Percentiles rank a stretch among this genome's conserved stretches.
Conservation (phyloP, 2,797 vertebrate genomes). For the Lagodon rhomboides region DNA sequence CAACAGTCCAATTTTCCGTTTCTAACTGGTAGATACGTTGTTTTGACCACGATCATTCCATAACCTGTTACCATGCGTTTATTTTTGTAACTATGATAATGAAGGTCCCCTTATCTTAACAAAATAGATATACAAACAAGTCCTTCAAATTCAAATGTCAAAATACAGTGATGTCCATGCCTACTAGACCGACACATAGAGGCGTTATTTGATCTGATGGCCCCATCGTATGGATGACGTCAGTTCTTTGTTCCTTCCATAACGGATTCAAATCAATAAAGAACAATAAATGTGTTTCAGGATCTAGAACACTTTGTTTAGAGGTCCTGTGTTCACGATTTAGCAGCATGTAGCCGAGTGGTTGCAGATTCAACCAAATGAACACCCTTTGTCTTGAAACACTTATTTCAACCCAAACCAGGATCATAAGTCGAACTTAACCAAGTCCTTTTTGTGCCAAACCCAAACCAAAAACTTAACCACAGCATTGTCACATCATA, state of each 20-base stretch:
- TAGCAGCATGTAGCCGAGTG: too few relatives aligned
- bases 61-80: not conserved
- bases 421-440: not conserved
- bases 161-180: not conserved
- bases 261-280: not conserved
- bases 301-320: not conserved
- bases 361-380: too few relatives aligned
- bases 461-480: conserved; percentile 5
- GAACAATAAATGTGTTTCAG: not conserved
- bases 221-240: not conserved
- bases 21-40: not conserved
- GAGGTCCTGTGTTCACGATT: too few relatives aligned
- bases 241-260: not conserved
- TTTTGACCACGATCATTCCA: not conserved
- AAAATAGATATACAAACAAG: not conserved
- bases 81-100: not conserved
- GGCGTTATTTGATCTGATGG: not conserved
- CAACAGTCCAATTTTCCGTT: not conserved
- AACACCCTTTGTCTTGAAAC: too few relatives aligned
- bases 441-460: not conserved
- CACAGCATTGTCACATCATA: not conserved
- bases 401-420: conserved; percentile 3
- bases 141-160: not conserved
- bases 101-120: not conserved
- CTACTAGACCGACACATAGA: not conserved